These are phyloP conservation scores for Cyphomyrmex costatus DNA, from an alignment of 1,140 invertebrate genomes.

Conservation along the genomic window DNA sequence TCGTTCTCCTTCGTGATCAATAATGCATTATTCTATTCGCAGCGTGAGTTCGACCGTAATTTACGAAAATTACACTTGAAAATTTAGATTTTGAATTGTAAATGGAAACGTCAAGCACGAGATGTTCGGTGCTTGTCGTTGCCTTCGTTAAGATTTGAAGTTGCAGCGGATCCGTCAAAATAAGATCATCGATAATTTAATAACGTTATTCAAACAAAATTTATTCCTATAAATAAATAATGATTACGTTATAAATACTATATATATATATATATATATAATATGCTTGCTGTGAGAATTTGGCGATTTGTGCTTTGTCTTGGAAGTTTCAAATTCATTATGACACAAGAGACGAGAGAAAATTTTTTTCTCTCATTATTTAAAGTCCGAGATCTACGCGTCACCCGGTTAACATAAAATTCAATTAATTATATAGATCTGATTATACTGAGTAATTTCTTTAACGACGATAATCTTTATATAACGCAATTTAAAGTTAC, in stretches of 20 bases:
- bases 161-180: conserved; percentile 44
- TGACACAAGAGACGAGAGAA: neutral
- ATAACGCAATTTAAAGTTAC: conserved; percentile 55
- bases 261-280: too few species aligned
- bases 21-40: conserved; percentile 50
- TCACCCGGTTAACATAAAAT: conserved; percentile 38
- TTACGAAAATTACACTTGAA: conserved; percentile 54
- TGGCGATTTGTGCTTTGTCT: neutral
- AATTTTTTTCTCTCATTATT: conserved; percentile 35
- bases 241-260: too few species aligned
- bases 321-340: conserved; percentile 18
- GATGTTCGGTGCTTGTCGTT: conserved; percentile 43
- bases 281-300: neutral
- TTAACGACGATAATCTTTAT: conserved; percentile 47
- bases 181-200: conserved; percentile 36
- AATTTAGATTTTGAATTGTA: conserved; percentile 60
- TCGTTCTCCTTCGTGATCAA: conserved; percentile 31
- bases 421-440: conserved; percentile 45
- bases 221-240: neutral
- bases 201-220: neutral
- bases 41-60: neutral
- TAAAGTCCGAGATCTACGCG: conserved; percentile 27
- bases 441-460: conserved; percentile 52
- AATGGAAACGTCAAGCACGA: conserved; percentile 57
- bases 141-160: conserved; percentile 55